phyloP scores from a whole-genome alignment of 2,113 vertebrate genomes.

The Alectura lathami region DNA sequence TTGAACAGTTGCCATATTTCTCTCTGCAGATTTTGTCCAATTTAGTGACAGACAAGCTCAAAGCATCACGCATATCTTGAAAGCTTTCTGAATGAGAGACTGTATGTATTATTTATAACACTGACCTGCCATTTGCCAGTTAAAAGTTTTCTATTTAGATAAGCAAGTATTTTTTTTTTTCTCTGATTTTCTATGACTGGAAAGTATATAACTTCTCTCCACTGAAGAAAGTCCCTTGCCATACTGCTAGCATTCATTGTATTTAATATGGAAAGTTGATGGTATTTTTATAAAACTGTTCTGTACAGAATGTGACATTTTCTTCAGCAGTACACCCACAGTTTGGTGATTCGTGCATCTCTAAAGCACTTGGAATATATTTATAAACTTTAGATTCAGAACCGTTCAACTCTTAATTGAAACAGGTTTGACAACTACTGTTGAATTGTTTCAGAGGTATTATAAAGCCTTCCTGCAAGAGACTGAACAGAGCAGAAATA shows the following conservation, averaged over 20 bases:
- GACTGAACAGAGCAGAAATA: slow-evolving; percentile 6
- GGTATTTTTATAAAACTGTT: slow-evolving; percentile 34
- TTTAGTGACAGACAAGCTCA: neutral
- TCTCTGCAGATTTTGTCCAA: neutral
- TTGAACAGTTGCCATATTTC: neutral
- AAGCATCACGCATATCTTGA: neutral
- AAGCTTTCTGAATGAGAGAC: neutral
- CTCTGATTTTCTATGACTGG: neutral
- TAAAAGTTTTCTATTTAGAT: neutral
- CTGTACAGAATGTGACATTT: slow-evolving; percentile 57
- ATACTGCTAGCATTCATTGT: neutral
- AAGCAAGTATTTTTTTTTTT: neutral
- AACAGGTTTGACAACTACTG: slow-evolving; percentile 47
- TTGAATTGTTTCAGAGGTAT: slow-evolving; percentile 38
- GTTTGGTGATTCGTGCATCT: slow-evolving; percentile 16
- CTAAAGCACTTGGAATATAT: slow-evolving; percentile 38
- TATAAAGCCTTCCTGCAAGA: slow-evolving; percentile 5
- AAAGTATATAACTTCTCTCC: neutral
- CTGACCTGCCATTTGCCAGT: neutral
- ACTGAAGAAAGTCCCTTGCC: neutral
- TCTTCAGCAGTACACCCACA: slow-evolving; percentile 41
- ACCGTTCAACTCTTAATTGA: slow-evolving; percentile 32
- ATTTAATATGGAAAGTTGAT: slow-evolving; percentile 8
- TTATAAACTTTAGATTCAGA: slow-evolving; percentile 42
- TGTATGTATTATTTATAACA: neutral